A percentile compares a stretch with the other conserved stretches of the same genome.
Evolutionary conservation across 2,888 invertebrate genomes (phyloP).

Genomic region (Nomada ferruginata): DNA sequence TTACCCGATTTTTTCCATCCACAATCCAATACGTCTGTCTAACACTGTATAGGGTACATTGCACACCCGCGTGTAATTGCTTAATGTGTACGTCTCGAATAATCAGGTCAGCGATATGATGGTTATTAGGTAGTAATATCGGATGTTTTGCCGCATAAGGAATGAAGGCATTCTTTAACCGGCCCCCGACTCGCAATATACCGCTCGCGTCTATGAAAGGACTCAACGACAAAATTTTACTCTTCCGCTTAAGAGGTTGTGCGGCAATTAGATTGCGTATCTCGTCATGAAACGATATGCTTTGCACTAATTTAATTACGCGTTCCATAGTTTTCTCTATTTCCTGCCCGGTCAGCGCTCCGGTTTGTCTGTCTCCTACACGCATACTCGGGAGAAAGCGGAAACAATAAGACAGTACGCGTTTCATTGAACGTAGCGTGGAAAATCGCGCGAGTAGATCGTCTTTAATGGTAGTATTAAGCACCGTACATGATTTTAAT

Average conservation of each 20-base stretch:
- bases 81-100: too few species aligned
- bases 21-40: too few species aligned
- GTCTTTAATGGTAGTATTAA: background rate
- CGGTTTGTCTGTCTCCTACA: too few species aligned
- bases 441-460: background rate
- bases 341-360: too few species aligned
- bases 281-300: background rate
- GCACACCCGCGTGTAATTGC: too few species aligned
- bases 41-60: too few species aligned
- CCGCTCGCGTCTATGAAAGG: background rate
- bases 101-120: too few species aligned
- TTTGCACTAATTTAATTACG: background rate
- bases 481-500: background rate
- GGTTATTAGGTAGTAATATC: background rate
- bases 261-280: background rate
- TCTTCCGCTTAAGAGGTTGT: background rate
- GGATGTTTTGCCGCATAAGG: constrained; percentile 7
- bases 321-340: too few species aligned
- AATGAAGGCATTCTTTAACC: background rate
- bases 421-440: background rate
- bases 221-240: background rate
- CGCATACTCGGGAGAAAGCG: background rate
- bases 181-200: constrained; percentile 5
- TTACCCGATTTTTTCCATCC: too few species aligned
- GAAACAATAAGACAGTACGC: too few species aligned